These are phyloP conservation scores for Gymnocephalus cernua DNA, from an alignment of 2,113 vertebrate genomes.

Conservation along the genomic window DNA sequence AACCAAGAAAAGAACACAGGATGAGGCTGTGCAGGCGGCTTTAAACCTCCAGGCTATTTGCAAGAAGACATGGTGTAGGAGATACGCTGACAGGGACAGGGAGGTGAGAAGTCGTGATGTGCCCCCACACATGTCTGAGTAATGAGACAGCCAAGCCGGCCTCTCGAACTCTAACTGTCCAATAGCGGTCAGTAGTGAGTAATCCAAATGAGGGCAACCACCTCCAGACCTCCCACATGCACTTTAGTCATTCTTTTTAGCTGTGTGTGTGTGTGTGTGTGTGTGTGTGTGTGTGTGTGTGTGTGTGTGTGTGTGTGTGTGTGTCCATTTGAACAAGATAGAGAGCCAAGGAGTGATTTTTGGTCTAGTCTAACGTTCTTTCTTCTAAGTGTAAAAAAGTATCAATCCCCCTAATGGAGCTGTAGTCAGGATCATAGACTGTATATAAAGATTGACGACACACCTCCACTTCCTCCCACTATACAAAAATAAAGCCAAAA, in stretches of 20 bases:
- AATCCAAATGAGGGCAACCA: conserved; percentile 59
- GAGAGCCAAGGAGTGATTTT: background rate
- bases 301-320: too few relatives aligned
- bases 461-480: too few relatives aligned
- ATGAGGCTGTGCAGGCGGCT: conserved; percentile 17
- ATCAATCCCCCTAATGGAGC: too few relatives aligned
- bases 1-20: conserved; percentile 20
- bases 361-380: too few relatives aligned
- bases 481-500: too few relatives aligned
- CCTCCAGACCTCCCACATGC: conserved; percentile 37
- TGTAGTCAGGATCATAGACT: too few relatives aligned
- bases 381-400: too few relatives aligned
- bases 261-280: background rate
- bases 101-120: conserved; percentile 53
- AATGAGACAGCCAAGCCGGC: conserved; percentile 68
- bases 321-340: background rate
- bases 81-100: conserved; percentile 55
- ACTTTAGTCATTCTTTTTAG: conserved; percentile 40
- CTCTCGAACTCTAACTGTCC: conserved; percentile 60
- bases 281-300: background rate
- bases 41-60: conserved; percentile 44
- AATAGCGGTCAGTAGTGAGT: conserved; percentile 48
- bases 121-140: conserved; percentile 53
- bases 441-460: too few relatives aligned
- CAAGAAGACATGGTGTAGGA: conserved; percentile 48